A percentile compares a stretch with the other conserved stretches of the same genome.
phyloP scores from a whole-genome alignment of 2,797 vertebrate species.

The Megaceryle alcyon region DNA sequence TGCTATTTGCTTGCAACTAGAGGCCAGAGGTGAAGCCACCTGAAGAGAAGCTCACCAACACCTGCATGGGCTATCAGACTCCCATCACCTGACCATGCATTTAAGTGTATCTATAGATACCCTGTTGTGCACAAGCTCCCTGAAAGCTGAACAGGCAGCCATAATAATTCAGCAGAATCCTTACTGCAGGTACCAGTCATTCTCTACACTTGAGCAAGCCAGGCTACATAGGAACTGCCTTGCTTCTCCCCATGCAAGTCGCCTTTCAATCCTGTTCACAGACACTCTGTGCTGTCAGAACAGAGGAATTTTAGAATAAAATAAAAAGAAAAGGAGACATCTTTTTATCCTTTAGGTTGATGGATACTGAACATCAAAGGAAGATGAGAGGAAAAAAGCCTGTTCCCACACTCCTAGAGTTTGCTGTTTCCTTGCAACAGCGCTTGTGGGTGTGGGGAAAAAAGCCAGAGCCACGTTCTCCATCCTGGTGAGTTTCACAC shows the following conservation, averaged over 20 bases:
- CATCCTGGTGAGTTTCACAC: background rate
- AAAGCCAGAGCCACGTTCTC: background rate
- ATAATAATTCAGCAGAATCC: background rate
- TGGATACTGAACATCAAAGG: background rate
- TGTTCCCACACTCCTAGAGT: background rate
- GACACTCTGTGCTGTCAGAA: background rate
- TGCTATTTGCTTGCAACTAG: background rate
- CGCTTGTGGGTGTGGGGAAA: fast-evolving
- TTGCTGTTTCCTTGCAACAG: background rate
- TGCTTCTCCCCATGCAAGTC: background rate
- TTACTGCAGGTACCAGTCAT: background rate
- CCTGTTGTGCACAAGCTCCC: background rate
- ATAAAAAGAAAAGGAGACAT: background rate
- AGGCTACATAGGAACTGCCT: background rate
- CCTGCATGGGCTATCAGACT: background rate
- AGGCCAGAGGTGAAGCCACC: background rate
- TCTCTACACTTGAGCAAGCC: background rate
- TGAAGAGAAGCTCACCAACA: background rate
- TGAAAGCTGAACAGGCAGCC: background rate
- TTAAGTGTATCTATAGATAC: too few relatives aligned
- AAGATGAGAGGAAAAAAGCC: background rate
- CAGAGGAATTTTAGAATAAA: background rate
- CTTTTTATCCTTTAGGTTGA: background rate
- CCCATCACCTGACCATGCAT: background rate
- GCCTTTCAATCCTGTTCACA: background rate